Conservation (phyloP, 2,888 invertebrate genomes). For the Trichacis sp. region DNA sequence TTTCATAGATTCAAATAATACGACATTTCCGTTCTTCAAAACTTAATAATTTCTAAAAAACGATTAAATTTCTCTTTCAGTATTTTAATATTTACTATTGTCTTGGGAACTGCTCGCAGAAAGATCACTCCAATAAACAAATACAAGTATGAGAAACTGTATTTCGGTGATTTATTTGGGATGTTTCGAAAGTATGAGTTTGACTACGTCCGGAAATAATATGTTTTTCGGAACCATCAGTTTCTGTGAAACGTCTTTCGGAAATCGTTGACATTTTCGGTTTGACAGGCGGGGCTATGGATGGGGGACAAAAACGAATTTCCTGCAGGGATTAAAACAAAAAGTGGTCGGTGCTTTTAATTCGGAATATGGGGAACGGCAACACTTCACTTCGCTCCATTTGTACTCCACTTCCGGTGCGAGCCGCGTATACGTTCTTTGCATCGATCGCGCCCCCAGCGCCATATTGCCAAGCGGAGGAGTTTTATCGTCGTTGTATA, state of each 20-base stretch:
- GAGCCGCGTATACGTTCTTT: conserved; percentile 37
- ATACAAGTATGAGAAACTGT: no score
- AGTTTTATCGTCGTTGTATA: conserved; percentile 36
- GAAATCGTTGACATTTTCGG: not conserved
- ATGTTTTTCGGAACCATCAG: no score
- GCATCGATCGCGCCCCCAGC: conserved; percentile 35
- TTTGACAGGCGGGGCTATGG: not conserved
- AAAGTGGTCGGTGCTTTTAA: conserved; percentile 21
- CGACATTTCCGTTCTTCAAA: no score
- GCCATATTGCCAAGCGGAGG: conserved; percentile 31
- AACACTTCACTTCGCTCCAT: conserved; percentile 35
- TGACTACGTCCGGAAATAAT: no score
- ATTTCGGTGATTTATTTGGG: no score
- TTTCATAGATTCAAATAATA: no score
- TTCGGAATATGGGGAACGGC: conserved; percentile 23
- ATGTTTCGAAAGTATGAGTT: no score
- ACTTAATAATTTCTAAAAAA: no score
- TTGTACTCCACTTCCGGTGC: conserved; percentile 37
- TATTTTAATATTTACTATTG: no score
- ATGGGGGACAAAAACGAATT: conserved; percentile 3
- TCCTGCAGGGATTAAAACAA: conserved; percentile 8
- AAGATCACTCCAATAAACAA: no score
- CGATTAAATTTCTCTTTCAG: no score
- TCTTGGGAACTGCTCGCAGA: no score
- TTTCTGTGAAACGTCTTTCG: not conserved